Evolutionary conservation across 2,113 vertebrate genomes (phyloP), one percentile per base, ranked within the genome.

Genomic region (Cavia porcellus): DNA sequence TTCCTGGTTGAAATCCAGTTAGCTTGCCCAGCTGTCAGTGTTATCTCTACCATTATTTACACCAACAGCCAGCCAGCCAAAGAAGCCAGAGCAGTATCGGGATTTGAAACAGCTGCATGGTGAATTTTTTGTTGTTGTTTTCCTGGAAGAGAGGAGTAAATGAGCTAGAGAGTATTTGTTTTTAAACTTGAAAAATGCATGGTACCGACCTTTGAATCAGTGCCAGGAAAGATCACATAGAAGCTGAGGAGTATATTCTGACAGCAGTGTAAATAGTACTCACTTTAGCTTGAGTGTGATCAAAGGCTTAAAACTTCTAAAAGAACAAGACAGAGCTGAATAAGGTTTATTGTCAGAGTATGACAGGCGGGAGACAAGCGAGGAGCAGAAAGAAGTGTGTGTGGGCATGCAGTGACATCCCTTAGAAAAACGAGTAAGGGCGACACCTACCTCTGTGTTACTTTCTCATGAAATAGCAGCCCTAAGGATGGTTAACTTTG

Each of bases 61-160:
- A 84, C n/a, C 66, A 83, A 30, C 17, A 47, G 11, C 42, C 59
- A 35, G 15, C 52, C 38, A 74, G 52, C 86, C 66, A 24, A 62
- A 81, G 32, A 59, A 87, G 47, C 50, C 12, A 61, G 59, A 75
- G 62, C 75, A 81, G 28, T 66, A n/a, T 47, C 38, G 75, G 30
- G 74, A 50, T 77, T 90, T 84, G 70, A 45, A 92, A 86, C 2
- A 24, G 47, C 75, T 90, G 30, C 9, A 30, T 50, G 38, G 66
- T 72, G 80, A 86, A 82, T 68, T 35, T 72, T 57, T 90, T 72
- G 32, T 35, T 72, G 32, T 35, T 20, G 66, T 70, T 8, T 88
- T n/a, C 47, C 6, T 93, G 86, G 30, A 89, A 72, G 68, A 96
- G 95, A 92, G 22, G 84, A 66, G 5, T 94, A 68, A 92, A 89